Base-by-base conservation (phyloP, 2,113 vertebrate genomes). In the Corvus moneduloides region DNA sequence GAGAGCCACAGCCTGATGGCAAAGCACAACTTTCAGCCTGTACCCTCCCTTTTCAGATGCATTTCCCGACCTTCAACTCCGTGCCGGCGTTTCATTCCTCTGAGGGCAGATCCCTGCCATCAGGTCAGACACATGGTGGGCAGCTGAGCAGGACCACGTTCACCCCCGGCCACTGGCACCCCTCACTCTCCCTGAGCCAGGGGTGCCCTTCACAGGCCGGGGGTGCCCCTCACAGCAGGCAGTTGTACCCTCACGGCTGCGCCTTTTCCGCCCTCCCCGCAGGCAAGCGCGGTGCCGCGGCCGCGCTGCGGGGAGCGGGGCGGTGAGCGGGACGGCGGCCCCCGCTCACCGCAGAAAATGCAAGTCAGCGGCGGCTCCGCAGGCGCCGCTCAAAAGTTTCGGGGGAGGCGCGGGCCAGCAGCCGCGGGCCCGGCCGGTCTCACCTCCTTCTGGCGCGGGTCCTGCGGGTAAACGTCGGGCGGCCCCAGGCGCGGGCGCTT, bases 401-500 rank as follows among this genome's bases (percentile, higher is more conserved):
- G 52, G 58, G 67, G 80, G 81, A 84, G 95, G 78, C 66, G 58
- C 63, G 72, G 61, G 37, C 37, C 39, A 19, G 37, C 27, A 41
- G 26, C 26, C 11, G 37, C 12, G 37, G 37, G 24, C 17, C 59
- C 33, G 18, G 61, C 13, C 58, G 37, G 32, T 23, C 85, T 97
- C 68, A 98, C 98, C 98, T 98, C 98, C 89, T 98, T 98, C 96
- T 98, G 98, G 81, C 98, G 98, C 74, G 98, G 97, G 89, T 98
- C 98, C 87, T 98, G 98, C 37, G 98, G 98, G 92, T 98, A 98
- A 73, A 98, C 98, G 76, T 98, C 98, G 48, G 98, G 98, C 68
- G 98, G 98, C 89, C 98, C 98, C 59, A 98, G 96, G 37, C 98
- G 97, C 88, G 97, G 97, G 56, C 97, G 97, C 85, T 98, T 98